Conservation (phyloP, 2,888 invertebrate genomes). For the Coelinius sp. region DNA sequence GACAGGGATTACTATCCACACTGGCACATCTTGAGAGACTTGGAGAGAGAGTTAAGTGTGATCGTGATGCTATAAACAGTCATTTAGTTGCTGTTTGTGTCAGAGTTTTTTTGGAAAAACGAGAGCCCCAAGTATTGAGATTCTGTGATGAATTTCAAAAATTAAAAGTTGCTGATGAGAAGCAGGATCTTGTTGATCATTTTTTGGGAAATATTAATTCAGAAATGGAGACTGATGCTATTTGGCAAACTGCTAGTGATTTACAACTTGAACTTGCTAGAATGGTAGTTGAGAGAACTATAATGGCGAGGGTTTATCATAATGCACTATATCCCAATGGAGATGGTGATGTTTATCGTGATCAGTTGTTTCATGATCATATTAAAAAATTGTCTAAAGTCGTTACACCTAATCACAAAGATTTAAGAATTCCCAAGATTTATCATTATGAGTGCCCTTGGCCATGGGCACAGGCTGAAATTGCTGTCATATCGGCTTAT, state of each 20-base stretch:
- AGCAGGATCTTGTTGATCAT: slow-evolving; percentile 88
- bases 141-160: slow-evolving; percentile 87
- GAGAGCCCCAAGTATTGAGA: slow-evolving; percentile 80
- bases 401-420: slow-evolving; percentile 85
- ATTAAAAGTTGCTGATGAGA: slow-evolving; percentile 89
- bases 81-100: slow-evolving; percentile 84
- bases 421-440: slow-evolving; percentile 85
- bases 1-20: slow-evolving; percentile 84
- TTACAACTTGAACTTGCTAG: slow-evolving; percentile 83
- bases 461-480: slow-evolving; percentile 93
- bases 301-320: slow-evolving; percentile 91
- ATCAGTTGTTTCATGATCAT: slow-evolving; percentile 90
- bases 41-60: slow-evolving; percentile 76
- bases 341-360: slow-evolving; percentile 93
- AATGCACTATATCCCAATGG: slow-evolving; percentile 97
- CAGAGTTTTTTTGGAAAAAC: slow-evolving; percentile 84
- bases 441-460: slow-evolving; percentile 94
- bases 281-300: slow-evolving; percentile 89
- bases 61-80: slow-evolving; percentile 80
- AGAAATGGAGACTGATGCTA: slow-evolving; percentile 80
- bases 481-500: slow-evolving; percentile 90
- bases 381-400: slow-evolving; percentile 84
- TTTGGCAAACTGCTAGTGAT: slow-evolving; percentile 82
- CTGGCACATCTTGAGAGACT: slow-evolving; percentile 80
- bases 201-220: slow-evolving; percentile 81